Percentiles rank a stretch among this genome's conserved stretches.
phyloP scores from a whole-genome alignment of 2,888 invertebrate genomes.

The Bombylius major region DNA sequence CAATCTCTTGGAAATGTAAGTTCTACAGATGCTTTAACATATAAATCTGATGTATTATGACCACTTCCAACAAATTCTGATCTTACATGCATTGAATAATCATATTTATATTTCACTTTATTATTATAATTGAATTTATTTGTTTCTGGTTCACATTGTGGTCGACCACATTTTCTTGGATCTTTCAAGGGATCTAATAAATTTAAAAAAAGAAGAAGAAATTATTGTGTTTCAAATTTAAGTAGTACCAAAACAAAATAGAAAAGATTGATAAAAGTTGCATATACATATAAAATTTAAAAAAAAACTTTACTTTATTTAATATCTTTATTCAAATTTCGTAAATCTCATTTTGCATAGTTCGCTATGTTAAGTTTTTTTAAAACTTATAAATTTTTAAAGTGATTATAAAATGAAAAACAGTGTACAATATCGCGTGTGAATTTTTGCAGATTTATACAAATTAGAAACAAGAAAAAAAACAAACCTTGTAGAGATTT shows the following conservation, averaged over 20 bases:
- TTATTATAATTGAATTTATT: conserved; percentile 29
- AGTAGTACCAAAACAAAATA: background rate
- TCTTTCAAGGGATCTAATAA: conserved; percentile 56
- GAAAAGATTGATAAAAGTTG: too few relatives aligned
- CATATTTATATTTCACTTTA: conserved; percentile 46
- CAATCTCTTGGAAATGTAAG: conserved; percentile 57
- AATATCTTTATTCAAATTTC: too few relatives aligned
- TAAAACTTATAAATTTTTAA: too few relatives aligned
- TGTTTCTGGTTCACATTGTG: conserved; percentile 41
- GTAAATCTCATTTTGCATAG: too few relatives aligned
- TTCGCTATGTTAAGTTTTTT: too few relatives aligned
- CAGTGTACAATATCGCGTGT: too few relatives aligned
- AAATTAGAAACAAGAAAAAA: too few relatives aligned
- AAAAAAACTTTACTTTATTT: too few relatives aligned
- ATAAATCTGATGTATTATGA: conserved; percentile 56
- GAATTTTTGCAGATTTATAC: too few relatives aligned
- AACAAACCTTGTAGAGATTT: too few relatives aligned
- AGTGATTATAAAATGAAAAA: too few relatives aligned
- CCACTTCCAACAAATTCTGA: conserved; percentile 58
- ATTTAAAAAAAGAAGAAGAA: background rate
- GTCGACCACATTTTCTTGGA: conserved; percentile 58
- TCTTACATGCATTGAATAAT: conserved; percentile 57
- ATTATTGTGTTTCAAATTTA: background rate
- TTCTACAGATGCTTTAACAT: conserved; percentile 43
- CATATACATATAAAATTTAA: too few relatives aligned